A percentile compares a stretch with the other conserved stretches of the same genome.
These are phyloP conservation scores for Platerodrilus igneus DNA, from an alignment of 2,888 invertebrate genomes.

Conservation along the genomic window DNA sequence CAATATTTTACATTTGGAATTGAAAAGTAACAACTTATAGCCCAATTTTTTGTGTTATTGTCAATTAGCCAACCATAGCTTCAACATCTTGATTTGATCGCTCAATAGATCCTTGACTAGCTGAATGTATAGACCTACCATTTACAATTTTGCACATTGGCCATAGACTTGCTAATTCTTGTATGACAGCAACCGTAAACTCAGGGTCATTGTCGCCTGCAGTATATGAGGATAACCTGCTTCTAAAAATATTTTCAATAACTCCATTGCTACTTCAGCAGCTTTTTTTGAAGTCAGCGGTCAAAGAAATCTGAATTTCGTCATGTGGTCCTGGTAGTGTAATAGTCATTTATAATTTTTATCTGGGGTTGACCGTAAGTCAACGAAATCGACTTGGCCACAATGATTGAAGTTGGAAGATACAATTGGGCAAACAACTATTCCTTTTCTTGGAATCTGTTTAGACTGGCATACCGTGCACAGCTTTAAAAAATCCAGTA, in stretches of 20 bases:
- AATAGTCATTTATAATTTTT: slow-evolving; percentile 3
- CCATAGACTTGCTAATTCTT: slow-evolving; percentile 18
- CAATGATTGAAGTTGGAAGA: slow-evolving; percentile 19
- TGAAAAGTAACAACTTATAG: too few species aligned
- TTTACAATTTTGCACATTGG: slow-evolving; percentile 19
- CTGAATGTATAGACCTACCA: slow-evolving; percentile 13
- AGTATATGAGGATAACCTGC: slow-evolving; percentile 11
- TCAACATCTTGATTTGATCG: slow-evolving; percentile 17
- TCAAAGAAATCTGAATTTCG: slow-evolving; percentile 18
- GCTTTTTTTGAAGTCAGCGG: slow-evolving; percentile 18
- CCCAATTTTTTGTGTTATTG: too few species aligned
- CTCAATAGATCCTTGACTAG: too few species aligned
- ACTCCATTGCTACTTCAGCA: slow-evolving; percentile 17
- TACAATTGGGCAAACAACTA: slow-evolving; percentile 19
- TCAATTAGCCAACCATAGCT: slow-evolving; percentile 12
- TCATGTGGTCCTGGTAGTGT: too few species aligned
- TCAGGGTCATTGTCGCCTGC: slow-evolving; percentile 9
- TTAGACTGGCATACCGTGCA: slow-evolving; percentile 18
- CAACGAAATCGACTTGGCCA: slow-evolving; percentile 20
- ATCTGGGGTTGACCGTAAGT: slow-evolving; percentile 18
- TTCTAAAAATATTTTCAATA: slow-evolving; percentile 20
- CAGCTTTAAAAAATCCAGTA: slow-evolving; percentile 22
- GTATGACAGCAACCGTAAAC: slow-evolving; percentile 18
- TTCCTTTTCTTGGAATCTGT: slow-evolving; percentile 18
- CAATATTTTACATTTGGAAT: too few species aligned